phyloP scores from a whole-genome alignment of 2,888 invertebrate genomes.

The Agrochola lota region DNA sequence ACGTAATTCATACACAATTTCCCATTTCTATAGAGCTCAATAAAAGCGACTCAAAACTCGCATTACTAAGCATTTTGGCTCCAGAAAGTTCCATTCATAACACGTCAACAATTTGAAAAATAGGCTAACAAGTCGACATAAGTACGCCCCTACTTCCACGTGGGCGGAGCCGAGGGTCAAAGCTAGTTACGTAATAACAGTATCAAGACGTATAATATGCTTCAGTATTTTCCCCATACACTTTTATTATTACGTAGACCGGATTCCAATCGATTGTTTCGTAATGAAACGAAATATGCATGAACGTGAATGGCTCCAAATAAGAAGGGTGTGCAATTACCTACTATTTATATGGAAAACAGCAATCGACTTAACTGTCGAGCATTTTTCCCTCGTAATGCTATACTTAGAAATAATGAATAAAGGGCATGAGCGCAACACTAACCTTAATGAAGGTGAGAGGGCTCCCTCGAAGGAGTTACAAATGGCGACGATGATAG shows the following conservation, averaged over 20 bases:
- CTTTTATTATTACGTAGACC: conserved; percentile 46
- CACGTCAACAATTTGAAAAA: conserved; percentile 63
- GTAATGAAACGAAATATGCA: conserved; percentile 58
- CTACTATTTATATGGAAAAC: conserved; percentile 75
- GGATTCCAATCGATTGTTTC: conserved; percentile 53
- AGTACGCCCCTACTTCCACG: conserved; percentile 61
- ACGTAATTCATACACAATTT: conserved; percentile 37
- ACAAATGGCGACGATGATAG: conserved; percentile 82
- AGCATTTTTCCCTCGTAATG: conserved; percentile 83
- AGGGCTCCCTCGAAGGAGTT: conserved; percentile 81
- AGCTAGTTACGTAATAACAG: conserved; percentile 62
- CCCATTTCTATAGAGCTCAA: conserved; percentile 50
- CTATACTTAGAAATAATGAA: conserved; percentile 84
- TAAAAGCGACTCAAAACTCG: conserved; percentile 50
- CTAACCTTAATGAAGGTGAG: conserved; percentile 84
- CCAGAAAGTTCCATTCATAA: conserved; percentile 58
- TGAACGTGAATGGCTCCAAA: conserved; percentile 65
- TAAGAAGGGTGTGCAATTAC: conserved; percentile 67
- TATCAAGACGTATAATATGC: conserved; percentile 58
- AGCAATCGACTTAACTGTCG: conserved; percentile 78
- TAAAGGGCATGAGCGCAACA: conserved; percentile 75
- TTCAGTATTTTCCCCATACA: conserved; percentile 41
- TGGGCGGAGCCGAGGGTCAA: conserved; percentile 53
- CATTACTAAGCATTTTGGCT: conserved; percentile 48
- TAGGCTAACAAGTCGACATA: conserved; percentile 60